Base-by-base conservation (phyloP, 2,797 vertebrate species). In the Gallirallus australis region DNA sequence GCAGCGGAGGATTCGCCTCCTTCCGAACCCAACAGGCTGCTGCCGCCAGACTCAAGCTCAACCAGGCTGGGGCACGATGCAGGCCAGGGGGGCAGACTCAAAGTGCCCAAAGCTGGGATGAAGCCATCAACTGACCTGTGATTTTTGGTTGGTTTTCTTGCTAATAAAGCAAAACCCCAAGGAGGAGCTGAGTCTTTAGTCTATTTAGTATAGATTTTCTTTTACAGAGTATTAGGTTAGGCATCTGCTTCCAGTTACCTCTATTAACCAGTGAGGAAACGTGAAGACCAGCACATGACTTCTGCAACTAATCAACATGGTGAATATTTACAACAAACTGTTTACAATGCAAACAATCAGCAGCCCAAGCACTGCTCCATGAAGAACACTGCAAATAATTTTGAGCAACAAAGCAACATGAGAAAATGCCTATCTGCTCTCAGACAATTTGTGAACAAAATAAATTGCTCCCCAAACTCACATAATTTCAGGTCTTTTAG, bases 311-410 rank as follows among this genome's bases (percentile, higher is more conserved):
- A 96, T 96, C 94, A 94, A 72, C 70, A 63, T 61, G 84, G 94
- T 92, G 96, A 94, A 86, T 95, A 96, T 96, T 96, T 94, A 96
- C 96, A 96, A 80, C 94, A 92, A 73, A 80, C 82, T 96, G 93
- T 96, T 95, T 97, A 93, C 94, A 84, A 81, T 71, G 88, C 93
- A 95, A 96, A 96, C 95, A 97, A 86, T 80, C 93, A 77, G 81
- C 83, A 94, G 94, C 95, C 86, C 90, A 75, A 96, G 94, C 88
- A 61, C 66, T 65, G 89, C 93, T 85, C 86, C 88, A 89, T 89
- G 90, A 97, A 95, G 94, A 96, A 94, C 94, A 95, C 81, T 96
- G 94, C 95, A 96, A 96, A 97, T 90, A 94, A 95, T 93, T 93
- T 89, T 0, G 5, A 94, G 80, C 93, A 80, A 95, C 90, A 93